Evolutionary conservation across 2,797 vertebrate species (phyloP), one percentile per base, ranked within the genome.

Genomic region (Poeciliopsis presidionis): DNA sequence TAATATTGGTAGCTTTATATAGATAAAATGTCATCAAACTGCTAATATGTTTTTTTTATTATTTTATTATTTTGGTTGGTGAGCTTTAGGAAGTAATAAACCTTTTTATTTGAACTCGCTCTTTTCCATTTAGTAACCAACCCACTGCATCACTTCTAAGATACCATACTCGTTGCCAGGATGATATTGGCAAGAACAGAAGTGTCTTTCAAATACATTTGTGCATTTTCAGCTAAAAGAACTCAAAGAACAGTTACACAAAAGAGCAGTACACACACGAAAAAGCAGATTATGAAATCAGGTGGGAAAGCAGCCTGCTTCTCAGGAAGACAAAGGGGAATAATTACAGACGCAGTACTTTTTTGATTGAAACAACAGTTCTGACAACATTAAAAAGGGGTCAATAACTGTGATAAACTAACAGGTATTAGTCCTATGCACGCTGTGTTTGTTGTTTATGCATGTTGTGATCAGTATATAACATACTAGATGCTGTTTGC

Each of bases 281-380:
- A 61, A 18, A 45, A 30, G 12, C 13, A 33, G 5, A 33, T 61
- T 33, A 33, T 61, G 28, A 6, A 61, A 30, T 30, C 14, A 61
- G 30, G 33, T 61, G 9, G 28, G 11, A 61, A 33, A 14, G 28
- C 0, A 6, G 5, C 59, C 59, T 33, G 12, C 13, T 61, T 30
- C 28, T 61, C 28, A 33, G 5, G 28, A 61, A 33, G 59, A 61
- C 59, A 61, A 61, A 61, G 28, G 13, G 13, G 3, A 61, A 61
- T 33, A 61, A 61, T 61, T 61, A 61, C 59, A 61, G 13, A 61
- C 28, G 30, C 12, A 7, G 11, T 5, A 61, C 1, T 9, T 18
- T 61, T 61, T 61, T 71, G 67, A 71, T 71, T 71, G 43, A 45
- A 71, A 46, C n/a, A 70, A 71, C 25, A 71, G 13, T 5, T 28